Evolutionary conservation across 2,888 invertebrate genomes (phyloP).

Genomic region (Erebia aethiops): DNA sequence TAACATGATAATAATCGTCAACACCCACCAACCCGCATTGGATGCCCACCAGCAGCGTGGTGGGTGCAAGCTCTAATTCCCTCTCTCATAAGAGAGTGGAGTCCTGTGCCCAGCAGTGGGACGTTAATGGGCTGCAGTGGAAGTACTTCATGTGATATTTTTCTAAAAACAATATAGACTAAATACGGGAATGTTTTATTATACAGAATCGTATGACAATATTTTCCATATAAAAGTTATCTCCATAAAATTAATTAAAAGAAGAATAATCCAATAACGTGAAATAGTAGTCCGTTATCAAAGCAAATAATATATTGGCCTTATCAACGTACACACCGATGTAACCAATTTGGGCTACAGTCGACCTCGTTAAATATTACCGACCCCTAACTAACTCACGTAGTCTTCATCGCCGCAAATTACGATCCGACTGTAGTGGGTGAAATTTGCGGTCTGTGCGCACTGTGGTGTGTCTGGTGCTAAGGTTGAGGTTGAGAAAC

Average conservation of each 20-base stretch:
- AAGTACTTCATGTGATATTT: no score
- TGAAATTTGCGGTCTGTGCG: conserved; percentile 16
- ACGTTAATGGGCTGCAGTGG: no score
- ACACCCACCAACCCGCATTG: no score
- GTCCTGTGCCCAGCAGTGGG: no score
- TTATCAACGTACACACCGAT: conserved; percentile 7
- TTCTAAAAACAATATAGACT: no score
- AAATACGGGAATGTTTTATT: no score
- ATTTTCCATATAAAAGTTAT: neutral
- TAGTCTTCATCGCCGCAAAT: conserved; percentile 30
- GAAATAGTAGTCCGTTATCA: neutral
- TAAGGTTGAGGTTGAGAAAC: neutral
- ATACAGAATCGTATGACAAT: no score
- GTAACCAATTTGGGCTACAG: conserved; percentile 22
- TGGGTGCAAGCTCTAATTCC: no score
- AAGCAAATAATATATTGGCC: conserved; percentile 12
- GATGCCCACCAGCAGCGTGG: no score
- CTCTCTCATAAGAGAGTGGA: no score
- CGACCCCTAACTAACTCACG: conserved; percentile 28
- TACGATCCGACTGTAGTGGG: conserved; percentile 23
- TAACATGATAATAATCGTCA: no score
- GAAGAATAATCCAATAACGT: conserved; percentile 7
- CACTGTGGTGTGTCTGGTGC: conserved; percentile 14
- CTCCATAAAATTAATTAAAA: conserved; percentile 1
- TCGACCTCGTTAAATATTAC: conserved; percentile 27